Base-by-base conservation (phyloP, 2,113 vertebrate genomes). In the Petrocephalus zakoni region DNA sequence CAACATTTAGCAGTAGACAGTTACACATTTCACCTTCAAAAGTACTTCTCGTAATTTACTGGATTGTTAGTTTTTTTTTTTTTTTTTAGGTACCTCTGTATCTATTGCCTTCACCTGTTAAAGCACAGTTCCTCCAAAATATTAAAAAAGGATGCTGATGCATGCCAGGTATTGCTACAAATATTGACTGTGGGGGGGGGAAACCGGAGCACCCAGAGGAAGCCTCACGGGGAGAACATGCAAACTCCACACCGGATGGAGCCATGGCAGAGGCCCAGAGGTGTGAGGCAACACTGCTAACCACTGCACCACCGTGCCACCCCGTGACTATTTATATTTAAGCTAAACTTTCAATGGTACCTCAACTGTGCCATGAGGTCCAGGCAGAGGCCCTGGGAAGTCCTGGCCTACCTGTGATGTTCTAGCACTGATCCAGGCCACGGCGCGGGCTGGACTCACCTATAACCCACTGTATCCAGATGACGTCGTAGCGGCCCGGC, bases 381-480 rank as follows among this genome's bases (percentile, higher is more conserved):
- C 58, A 64, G 58, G 58, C 58, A 64, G 58, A 64, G 58, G 9
- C 58, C 58, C 2, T 11, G 1, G 29, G 68, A 75, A 75, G 68
- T 37, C 13, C 25, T 37, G 68, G 68, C 68, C 0, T 10, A 75
- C 34, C 29, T 34, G 29, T 5, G 13, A 72, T 15, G 64, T 34
- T 72, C 25, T 34, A 34, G 11, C n/a, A 75, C 29, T 0, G 29
- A 75, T 29, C 29, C 15, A 75, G 68, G 68, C 68, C 13, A 37
- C 15, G 1, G 68, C 10, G 34, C 29, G 6, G 5, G 21, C 19
- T 29, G 15, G 0, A 89, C 97, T 96, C 93, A 99, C 98, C 98
- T 0, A 99, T 99, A 86, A 99, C 98, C 98, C 98, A 99, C 95
- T 99, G 98, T 89, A 96, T 98, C 98, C 98, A 99, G 94, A 99